A percentile compares a stretch with the other conserved stretches of the same genome.
Conservation (phyloP, 1,140 invertebrate species). For the Drosophila fuyamai region DNA sequence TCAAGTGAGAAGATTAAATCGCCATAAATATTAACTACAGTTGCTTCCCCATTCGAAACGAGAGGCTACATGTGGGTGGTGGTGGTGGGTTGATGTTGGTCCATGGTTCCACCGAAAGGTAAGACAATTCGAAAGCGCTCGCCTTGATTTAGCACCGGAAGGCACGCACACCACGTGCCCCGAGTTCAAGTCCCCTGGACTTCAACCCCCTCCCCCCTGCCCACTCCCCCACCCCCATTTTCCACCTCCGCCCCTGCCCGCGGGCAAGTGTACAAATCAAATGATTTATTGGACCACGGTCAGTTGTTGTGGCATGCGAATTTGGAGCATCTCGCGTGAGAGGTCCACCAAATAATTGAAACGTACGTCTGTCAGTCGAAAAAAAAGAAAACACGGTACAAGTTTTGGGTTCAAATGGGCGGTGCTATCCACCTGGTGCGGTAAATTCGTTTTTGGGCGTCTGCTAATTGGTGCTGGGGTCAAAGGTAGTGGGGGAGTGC, state of each 20-base stretch:
- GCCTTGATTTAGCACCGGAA: slow-evolving; percentile 82
- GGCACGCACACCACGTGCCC: slow-evolving; percentile 77
- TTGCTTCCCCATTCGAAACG: slow-evolving; percentile 51
- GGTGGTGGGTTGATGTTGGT: slow-evolving; percentile 1
- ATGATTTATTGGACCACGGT: slow-evolving; percentile 70
- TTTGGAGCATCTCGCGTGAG: slow-evolving; percentile 60
- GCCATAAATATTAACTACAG: slow-evolving; percentile 84
- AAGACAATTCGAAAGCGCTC: slow-evolving; percentile 78
- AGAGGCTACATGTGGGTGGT: slow-evolving; percentile 6
- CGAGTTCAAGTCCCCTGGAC: slow-evolving; percentile 12
- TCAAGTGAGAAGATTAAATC: slow-evolving; percentile 84
- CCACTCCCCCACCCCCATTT: not conserved
- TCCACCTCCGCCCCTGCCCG: not conserved
- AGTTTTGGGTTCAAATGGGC: slow-evolving; percentile 1
- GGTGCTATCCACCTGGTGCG: slow-evolving; percentile 30
- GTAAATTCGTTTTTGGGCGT: slow-evolving; percentile 28
- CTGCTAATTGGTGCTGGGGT: slow-evolving; percentile 35
- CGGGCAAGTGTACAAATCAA: slow-evolving; percentile 75
- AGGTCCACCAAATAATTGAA: slow-evolving; percentile 69
- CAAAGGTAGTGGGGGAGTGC: slow-evolving; percentile 3
- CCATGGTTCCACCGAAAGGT: slow-evolving; percentile 46
- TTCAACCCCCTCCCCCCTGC: not conserved
- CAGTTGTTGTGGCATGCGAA: slow-evolving; percentile 46
- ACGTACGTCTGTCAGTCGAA: slow-evolving; percentile 52
- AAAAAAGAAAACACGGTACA: slow-evolving; percentile 18